Evolutionary conservation across 2,797 vertebrate species (phyloP).

Genomic region (Tapirus indicus): DNA sequence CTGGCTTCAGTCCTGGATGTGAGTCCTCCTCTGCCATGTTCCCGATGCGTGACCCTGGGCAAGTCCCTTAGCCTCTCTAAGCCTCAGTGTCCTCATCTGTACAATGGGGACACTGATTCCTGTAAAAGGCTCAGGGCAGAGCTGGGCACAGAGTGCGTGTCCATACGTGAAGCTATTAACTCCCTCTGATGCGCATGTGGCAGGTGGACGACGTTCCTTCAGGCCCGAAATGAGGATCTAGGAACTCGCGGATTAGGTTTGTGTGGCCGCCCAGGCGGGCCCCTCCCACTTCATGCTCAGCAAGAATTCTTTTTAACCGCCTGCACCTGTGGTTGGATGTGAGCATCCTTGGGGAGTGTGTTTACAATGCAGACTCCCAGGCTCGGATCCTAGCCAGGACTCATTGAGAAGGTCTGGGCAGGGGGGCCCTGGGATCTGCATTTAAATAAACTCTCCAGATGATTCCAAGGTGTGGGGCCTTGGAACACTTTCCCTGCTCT

Average conservation of each 20-base stretch:
- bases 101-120: not conserved
- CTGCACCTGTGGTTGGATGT: no score
- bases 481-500: not conserved
- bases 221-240: not conserved
- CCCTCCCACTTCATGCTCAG: not conserved
- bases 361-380: not conserved
- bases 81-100: not conserved
- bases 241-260: not conserved
- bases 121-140: not conserved
- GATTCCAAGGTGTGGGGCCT: not conserved
- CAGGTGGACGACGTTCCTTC: not conserved
- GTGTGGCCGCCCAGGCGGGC: not conserved
- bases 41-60: not conserved
- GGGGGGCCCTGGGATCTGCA: not conserved
- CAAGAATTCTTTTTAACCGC: not conserved
- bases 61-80: not conserved
- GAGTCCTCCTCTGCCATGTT: not conserved
- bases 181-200: rapidly evolving
- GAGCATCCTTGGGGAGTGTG: rapidly evolving
- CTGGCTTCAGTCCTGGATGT: not conserved
- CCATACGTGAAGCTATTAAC: rapidly evolving
- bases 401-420: not conserved
- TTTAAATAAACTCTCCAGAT: not conserved
- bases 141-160: not conserved
- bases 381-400: not conserved